Evolutionary conservation across 1,140 invertebrate genomes (phyloP).

Genomic region (Eurosta solidaginis): DNA sequence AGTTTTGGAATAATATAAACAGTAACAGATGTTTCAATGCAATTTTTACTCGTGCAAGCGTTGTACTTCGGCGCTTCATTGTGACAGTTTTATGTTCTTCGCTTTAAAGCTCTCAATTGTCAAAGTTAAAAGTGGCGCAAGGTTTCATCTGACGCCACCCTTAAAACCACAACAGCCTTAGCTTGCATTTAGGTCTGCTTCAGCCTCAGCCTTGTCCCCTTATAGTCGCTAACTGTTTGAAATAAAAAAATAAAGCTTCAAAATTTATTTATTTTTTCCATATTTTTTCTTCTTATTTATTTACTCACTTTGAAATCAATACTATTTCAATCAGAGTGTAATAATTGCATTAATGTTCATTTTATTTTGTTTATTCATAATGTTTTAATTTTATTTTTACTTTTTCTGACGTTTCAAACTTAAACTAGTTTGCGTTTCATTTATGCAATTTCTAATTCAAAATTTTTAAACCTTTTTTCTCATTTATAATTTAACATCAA

Average conservation of each 20-base stretch:
- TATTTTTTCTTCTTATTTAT: conserved; percentile 26
- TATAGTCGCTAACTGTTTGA: not conserved
- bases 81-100: no score
- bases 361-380: not conserved
- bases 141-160: no score
- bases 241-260: not conserved
- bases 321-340: conserved; percentile 3
- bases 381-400: not conserved
- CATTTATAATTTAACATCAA: not conserved
- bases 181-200: no score
- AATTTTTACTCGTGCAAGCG: no score
- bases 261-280: not conserved
- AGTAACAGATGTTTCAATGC: no score
- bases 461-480: not conserved
- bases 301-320: conserved; percentile 20
- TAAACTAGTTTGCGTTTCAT: not conserved
- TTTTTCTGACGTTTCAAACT: conserved; percentile 9
- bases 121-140: no score
- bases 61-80: no score
- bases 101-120: no score
- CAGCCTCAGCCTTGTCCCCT: not conserved
- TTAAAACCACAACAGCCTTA: no score
- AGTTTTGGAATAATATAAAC: no score
- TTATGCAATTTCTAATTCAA: not conserved
- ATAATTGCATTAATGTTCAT: conserved; percentile 4